These are phyloP conservation scores for Pterobdella sp. DNA, from an alignment of 2,888 invertebrate genomes.

Conservation along the genomic window DNA sequence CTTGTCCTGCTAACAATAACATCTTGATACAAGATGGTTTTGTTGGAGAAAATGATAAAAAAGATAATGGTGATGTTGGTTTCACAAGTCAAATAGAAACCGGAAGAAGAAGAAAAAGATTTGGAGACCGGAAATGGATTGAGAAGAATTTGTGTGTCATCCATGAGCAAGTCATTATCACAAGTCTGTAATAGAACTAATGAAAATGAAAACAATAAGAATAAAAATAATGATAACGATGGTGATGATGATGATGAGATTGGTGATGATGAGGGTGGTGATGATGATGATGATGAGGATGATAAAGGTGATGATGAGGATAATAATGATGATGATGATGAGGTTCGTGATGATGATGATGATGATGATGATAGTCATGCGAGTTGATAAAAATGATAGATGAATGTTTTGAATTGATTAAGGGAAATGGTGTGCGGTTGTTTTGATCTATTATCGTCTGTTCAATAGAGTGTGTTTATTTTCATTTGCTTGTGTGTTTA, in stretches of 20 bases:
- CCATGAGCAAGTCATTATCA: neutral
- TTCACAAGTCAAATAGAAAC: neutral
- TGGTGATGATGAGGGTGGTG: neutral
- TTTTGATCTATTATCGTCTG: no score
- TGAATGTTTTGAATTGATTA: no score
- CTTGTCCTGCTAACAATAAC: neutral
- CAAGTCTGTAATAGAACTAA: no score
- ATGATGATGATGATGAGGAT: neutral
- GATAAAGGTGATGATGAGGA: constrained; percentile 9
- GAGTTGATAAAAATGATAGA: no score
- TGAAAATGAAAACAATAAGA: constrained; percentile 23
- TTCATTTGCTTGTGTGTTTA: no score
- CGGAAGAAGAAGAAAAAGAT: neutral
- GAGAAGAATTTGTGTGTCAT: neutral
- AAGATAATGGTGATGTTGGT: constrained; percentile 20
- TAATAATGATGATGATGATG: constrained; percentile 20
- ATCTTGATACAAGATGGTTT: neutral
- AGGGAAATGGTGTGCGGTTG: no score
- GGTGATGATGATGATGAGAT: neutral
- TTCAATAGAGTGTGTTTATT: no score
- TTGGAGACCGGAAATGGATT: neutral
- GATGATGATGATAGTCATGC: constrained; percentile 21
- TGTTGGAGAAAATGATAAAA: constrained; percentile 30
- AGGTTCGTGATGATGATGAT: constrained; percentile 19
- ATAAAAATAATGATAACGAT: constrained; percentile 19